These are phyloP conservation scores for Hydrophis major DNA, from an alignment of 2,797 vertebrate genomes.

Conservation along the genomic window DNA sequence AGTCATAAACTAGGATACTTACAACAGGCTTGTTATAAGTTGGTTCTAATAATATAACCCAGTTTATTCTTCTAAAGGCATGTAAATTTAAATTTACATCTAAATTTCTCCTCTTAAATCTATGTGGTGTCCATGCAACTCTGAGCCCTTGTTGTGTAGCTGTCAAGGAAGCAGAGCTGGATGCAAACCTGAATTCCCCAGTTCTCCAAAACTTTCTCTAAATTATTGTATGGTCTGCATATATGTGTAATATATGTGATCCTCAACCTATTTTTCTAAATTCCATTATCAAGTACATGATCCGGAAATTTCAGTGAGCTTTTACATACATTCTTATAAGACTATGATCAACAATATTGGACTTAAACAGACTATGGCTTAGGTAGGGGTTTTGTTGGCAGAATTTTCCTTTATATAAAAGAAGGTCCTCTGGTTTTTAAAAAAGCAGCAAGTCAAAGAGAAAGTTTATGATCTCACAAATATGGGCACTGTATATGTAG, in stretches of 20 bases:
- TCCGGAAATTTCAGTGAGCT: background rate
- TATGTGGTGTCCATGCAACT: background rate
- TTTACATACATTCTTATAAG: background rate
- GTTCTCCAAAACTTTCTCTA: background rate
- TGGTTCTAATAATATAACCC: slow-evolving; percentile 12
- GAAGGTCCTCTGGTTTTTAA: background rate
- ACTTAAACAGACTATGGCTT: background rate
- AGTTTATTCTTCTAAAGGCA: background rate
- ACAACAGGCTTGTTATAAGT: background rate
- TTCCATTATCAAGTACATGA: background rate
- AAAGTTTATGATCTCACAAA: background rate
- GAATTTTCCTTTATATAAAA: background rate
- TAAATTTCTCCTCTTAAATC: background rate
- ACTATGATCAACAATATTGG: background rate
- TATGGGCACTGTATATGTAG: background rate
- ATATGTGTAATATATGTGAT: background rate
- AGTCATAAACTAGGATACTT: background rate
- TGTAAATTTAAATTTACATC: background rate
- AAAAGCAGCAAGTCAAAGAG: background rate
- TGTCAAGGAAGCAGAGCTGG: background rate
- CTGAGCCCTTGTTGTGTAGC: background rate
- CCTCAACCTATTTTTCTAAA: background rate
- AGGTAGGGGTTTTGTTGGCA: background rate
- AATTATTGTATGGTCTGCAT: background rate
- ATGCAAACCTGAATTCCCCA: background rate